Evolutionary conservation across 2,797 vertebrate species (phyloP), one percentile per base, ranked within the genome.

Genomic region (Sebastes miniatus): DNA sequence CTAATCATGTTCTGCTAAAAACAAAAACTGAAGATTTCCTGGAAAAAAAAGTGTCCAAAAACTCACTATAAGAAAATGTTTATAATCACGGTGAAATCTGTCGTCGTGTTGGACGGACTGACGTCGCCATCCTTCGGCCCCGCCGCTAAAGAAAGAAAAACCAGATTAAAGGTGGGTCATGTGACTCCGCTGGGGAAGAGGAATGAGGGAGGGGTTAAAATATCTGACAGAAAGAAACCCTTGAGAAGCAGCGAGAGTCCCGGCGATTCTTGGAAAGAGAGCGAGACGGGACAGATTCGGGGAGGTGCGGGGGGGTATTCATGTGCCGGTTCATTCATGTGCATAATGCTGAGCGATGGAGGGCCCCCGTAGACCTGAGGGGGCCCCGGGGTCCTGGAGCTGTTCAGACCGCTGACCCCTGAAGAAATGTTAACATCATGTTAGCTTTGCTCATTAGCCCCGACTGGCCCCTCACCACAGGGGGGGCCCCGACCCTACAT

Each of bases 401-500:
- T 89, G 88, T 92, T 94, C 90, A 87, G 89, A 89, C 91, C 83
- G 36, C 84, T 93, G 93, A 95, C 94, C 95, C 95, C 83, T 94
- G 88, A 94, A 94, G 93, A 93, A 93, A 95, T 93, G 93, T 94
- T 95, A 94, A 94, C 91, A 93, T 95, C 90, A 95, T 95, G 94
- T 96, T 95, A 94, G 94, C 92, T 95, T 94, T 95, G 92, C 93
- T 94, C 93, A 93, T 95, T 96, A 95, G 91, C 92, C 93, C 77
- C 67, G 16, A 39, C 84, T 83, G 88, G 84, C 84, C 87, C 86
- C 52, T 73, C 87, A 39, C 87, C 20, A 39, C 78, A 31, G 88
- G 88, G 75, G 75, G 56, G 76, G 27, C 8, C 2, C 18, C 5
- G 63, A 24, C 57, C 72, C 72, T 36, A 56, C 87, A 86, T 84